Percentiles rank a stretch among this genome's conserved stretches.
Conservation (phyloP, 2,888 invertebrate genomes). For the Iphiclides podalirius region DNA sequence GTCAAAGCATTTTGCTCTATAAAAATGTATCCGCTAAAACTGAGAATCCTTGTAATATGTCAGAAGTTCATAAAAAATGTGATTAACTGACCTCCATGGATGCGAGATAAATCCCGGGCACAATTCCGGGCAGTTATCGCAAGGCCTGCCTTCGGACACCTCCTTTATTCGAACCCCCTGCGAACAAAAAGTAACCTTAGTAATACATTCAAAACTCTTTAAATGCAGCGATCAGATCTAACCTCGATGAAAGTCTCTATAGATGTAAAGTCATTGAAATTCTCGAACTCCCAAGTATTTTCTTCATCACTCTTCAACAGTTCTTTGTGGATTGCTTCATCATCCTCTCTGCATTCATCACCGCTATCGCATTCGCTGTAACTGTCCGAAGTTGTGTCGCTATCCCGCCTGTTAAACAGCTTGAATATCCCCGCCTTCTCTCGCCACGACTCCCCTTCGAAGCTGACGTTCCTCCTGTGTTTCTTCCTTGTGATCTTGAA, state of each 20-base stretch:
- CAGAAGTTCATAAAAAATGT: no score
- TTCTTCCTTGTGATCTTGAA: conserved; percentile 66
- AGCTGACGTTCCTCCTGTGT: conserved; percentile 39
- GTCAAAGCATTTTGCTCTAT: no score
- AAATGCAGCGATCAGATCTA: background rate
- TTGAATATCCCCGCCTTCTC: conserved; percentile 64
- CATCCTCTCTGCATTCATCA: conserved; percentile 12
- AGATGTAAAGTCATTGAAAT: conserved; percentile 39
- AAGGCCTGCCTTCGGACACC: conserved; percentile 91
- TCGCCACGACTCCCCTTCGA: conserved; percentile 60
- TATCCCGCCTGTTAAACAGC: conserved; percentile 61
- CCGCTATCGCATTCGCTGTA: conserved; percentile 70
- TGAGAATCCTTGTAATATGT: no score
- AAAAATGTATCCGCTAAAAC: no score
- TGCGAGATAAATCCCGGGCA: conserved; percentile 92
- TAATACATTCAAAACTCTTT: background rate
- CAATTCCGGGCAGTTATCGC: conserved; percentile 89
- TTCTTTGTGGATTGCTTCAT: conserved; percentile 20
- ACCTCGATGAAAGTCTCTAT: conserved; percentile 24
- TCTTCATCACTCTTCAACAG: conserved; percentile 22
- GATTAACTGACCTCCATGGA: conserved; percentile 92
- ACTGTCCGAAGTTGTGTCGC: conserved; percentile 68
- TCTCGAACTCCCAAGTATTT: conserved; percentile 36
- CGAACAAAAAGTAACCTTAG: conserved; percentile 43
- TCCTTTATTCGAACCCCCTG: conserved; percentile 94